Conservation (phyloP, 2,113 vertebrate species). For the Eulemur rufifrons region DNA sequence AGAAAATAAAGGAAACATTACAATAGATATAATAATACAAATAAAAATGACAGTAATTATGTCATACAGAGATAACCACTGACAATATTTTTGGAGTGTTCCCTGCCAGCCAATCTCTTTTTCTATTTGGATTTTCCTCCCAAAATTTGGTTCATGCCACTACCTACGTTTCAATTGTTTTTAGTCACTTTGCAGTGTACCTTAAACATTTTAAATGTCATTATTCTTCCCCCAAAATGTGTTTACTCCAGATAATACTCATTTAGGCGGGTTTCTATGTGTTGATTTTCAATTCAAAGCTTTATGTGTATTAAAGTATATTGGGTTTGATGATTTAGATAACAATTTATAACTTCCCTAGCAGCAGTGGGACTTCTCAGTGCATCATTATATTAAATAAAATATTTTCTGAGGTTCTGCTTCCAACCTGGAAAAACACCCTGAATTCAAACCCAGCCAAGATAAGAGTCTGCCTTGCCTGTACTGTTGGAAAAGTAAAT, state of each 20-base stretch:
- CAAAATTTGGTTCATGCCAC: background rate
- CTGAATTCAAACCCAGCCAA: background rate
- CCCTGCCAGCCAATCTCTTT: background rate
- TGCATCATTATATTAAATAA: background rate
- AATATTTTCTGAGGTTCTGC: background rate
- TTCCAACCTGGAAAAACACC: background rate
- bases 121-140: background rate
- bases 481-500: background rate
- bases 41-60: background rate
- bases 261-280: background rate
- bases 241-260: background rate
- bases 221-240: background rate
- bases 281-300: background rate
- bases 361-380: background rate
- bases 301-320: background rate
- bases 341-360: conserved; percentile 13
- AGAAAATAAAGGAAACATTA: background rate
- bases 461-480: background rate
- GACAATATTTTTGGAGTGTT: background rate
- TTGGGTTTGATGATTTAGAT: background rate
- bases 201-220: background rate
- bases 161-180: background rate
- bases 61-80: background rate
- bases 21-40: background rate
- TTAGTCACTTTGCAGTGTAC: background rate